phyloP scores from a whole-genome alignment of 2,113 vertebrate genomes.

The Ondatra zibethicus region DNA sequence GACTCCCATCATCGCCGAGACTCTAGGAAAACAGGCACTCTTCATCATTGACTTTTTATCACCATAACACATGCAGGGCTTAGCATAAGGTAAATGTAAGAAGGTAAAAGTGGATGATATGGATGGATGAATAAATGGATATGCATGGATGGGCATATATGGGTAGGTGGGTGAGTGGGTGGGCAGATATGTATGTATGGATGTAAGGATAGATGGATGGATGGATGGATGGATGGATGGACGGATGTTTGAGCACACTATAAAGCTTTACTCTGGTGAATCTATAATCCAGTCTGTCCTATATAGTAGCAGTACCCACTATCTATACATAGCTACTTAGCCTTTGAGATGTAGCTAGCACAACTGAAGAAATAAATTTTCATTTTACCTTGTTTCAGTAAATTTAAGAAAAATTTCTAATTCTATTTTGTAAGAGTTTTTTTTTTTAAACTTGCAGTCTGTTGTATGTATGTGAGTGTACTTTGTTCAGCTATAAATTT shows the following conservation, averaged over 20 bases:
- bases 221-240: neutral
- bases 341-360: neutral
- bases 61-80: neutral
- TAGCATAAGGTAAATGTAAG: neutral
- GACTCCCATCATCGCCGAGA: neutral
- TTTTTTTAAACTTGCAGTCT: neutral
- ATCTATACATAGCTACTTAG: neutral
- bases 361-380: neutral
- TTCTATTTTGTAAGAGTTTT: too few relatives aligned
- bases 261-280: neutral
- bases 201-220: neutral
- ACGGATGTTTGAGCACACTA: neutral
- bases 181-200: neutral
- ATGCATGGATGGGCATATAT: too few relatives aligned
- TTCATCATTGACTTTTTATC: neutral
- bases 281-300: neutral
- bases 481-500: neutral
- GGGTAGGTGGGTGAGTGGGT: too few relatives aligned
- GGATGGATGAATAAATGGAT: too few relatives aligned
- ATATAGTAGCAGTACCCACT: neutral
- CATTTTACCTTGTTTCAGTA: neutral
- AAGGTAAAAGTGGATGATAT: too few relatives aligned
- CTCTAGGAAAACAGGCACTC: neutral
- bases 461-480: neutral
- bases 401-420: neutral